Base-by-base conservation (phyloP, 2,797 vertebrate genomes). In the Spinus olivaceus region DNA sequence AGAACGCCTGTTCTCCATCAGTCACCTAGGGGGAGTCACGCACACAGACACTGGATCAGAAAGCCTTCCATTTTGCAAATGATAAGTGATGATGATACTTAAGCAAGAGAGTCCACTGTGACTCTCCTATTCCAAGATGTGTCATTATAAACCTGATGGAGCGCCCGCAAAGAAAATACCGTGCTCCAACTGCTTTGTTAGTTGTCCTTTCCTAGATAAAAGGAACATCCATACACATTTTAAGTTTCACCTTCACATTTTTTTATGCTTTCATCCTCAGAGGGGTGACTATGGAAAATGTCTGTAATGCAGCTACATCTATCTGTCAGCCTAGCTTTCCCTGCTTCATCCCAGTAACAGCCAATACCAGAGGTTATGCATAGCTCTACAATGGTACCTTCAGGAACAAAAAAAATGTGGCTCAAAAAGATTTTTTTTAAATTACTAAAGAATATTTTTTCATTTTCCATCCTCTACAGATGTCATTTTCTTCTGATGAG, bases 41-140 rank as follows among this genome's bases (percentile, higher is more conserved):
- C 83, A 88, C 91, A 92, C 57, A 2, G 25, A 87, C 90, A 88
- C 59, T 69, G 79, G 81, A 95, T 93, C 84, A 84, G 92, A 95
- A 95, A 96, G 87, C 66, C 76, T 96, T 91, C 89, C 83, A 81
- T 90, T 96, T 93, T 95, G 85, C 94, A 97, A 97, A 97, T 95
- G 83, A 95, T 95, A 97, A 97, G 83, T 97, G 95, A 97, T 97
- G 97, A 96, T 66, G 83, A 97, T 94, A 94, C 95, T 97, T 97
- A 97, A 96, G 94, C 90, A 97, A 94, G 92, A 81, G 50, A 77
- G 81, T 95, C 94, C 92, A 56, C 66, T 46, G 96, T 56, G 53
- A 94, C 94, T 97, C 93, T 92, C 81, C 74, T 89, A 92, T 90
- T 95, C 95, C 86, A 95, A 86, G 39, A 81, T 80, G 89, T 97